Conservation (phyloP, 2,113 vertebrate species). For the Dascyllus trimaculatus region DNA sequence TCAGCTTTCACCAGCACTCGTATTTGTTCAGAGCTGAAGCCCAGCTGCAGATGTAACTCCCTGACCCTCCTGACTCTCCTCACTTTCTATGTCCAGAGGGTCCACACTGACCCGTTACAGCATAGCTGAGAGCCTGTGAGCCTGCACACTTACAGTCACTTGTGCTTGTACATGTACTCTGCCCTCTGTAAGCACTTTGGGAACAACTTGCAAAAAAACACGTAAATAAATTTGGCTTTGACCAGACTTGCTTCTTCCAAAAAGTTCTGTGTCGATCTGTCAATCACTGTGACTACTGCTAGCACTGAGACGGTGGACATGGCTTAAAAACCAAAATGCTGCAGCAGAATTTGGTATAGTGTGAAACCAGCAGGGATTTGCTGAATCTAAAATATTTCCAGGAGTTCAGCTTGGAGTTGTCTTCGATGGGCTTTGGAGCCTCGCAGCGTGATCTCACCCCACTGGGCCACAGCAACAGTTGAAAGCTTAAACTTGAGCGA, state of each 20-base stretch:
- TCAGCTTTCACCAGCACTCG: constrained; percentile 56
- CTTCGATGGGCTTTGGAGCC: constrained; percentile 43
- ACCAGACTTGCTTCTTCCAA: not conserved
- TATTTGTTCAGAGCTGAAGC: constrained; percentile 39
- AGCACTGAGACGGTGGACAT: constrained; percentile 1
- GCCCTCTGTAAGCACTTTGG: constrained; percentile 9
- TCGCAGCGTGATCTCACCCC: constrained; percentile 43
- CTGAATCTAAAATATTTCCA: constrained; percentile 62
- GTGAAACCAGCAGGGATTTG: constrained; percentile 46
- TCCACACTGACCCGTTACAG: not conserved
- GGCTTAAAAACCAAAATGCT: constrained; percentile 18
- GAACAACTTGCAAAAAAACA: constrained; percentile 1
- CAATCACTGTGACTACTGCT: constrained; percentile 29
- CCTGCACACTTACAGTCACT: not conserved
- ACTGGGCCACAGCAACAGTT: constrained; percentile 40
- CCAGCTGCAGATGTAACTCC: constrained; percentile 38
- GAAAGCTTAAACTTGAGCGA: constrained; percentile 44
- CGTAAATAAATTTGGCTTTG: not conserved
- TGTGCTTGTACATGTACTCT: constrained; percentile 4
- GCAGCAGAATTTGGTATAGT: constrained; percentile 26
- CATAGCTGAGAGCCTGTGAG: constrained; percentile 10
- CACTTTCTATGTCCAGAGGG: constrained; percentile 18
- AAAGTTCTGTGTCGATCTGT: constrained; percentile 7
- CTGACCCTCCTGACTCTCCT: constrained; percentile 20
- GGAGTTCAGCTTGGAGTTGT: constrained; percentile 38